These are phyloP conservation scores for Propithecus coquereli DNA, from an alignment of 2,113 vertebrate genomes.

Conservation along the genomic window DNA sequence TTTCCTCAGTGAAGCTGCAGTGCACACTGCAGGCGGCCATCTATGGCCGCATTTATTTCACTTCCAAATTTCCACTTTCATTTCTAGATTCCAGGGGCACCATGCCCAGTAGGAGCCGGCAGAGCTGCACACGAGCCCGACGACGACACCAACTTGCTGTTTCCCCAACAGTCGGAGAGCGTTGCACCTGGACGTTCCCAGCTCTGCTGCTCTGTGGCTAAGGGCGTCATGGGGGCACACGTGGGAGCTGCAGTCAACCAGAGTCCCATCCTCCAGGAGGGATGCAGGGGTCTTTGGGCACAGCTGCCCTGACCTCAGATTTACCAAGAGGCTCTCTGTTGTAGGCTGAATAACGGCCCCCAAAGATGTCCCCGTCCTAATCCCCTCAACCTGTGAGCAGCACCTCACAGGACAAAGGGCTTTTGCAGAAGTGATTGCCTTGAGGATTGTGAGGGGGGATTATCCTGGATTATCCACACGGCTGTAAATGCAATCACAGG, in stretches of 20 bases:
- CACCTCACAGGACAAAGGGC: rapidly evolving
- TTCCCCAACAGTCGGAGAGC: no score
- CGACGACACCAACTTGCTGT: rapidly evolving
- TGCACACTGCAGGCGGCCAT: rapidly evolving
- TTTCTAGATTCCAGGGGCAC: not conserved
- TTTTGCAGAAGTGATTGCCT: no score
- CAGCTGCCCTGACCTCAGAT: not conserved
- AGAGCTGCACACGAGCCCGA: rapidly evolving
- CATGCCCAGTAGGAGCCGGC: rapidly evolving
- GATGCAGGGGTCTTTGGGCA: rapidly evolving
- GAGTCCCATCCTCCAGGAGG: not conserved
- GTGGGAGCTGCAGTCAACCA: not conserved
- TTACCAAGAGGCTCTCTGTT: not conserved
- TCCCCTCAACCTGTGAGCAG: no score
- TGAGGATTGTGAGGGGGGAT: no score
- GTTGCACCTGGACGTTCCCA: rapidly evolving
- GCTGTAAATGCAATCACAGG: not conserved
- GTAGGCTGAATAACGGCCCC: rapidly evolving
- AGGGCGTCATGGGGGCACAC: rapidly evolving
- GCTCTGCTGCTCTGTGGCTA: no score
- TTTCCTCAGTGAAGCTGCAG: rapidly evolving
- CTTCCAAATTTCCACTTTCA: not conserved
- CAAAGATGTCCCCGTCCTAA: rapidly evolving
- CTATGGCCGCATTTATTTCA: not conserved
- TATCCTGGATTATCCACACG: not conserved